Conservation (phyloP, 2,113 vertebrate species). For the Melanocharis versteri region DNA sequence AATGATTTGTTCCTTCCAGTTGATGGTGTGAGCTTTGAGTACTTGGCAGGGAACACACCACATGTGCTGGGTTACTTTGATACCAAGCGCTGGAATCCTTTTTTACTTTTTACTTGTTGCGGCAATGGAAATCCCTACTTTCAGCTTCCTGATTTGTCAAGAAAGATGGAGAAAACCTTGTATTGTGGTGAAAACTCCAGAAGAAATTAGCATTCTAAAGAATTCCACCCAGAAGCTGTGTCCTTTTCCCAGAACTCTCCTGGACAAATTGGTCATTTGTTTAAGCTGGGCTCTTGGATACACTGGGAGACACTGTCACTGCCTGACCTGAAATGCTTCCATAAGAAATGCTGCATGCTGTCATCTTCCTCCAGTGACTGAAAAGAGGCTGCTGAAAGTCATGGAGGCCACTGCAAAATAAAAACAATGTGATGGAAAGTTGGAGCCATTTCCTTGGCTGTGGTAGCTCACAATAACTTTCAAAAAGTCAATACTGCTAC, state of each 20-base stretch:
- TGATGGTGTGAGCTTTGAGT: not conserved
- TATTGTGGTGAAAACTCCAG: not conserved
- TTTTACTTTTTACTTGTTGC: not conserved
- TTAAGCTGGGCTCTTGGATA: not conserved
- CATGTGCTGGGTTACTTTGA: not conserved
- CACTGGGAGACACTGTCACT: not conserved
- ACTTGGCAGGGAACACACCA: not conserved
- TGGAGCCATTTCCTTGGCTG: not conserved
- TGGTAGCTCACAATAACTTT: not conserved
- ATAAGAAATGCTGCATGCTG: not conserved
- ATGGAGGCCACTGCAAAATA: not conserved
- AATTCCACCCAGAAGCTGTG: not conserved
- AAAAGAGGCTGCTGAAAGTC: not conserved
- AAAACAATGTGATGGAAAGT: not conserved
- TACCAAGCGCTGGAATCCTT: not conserved
- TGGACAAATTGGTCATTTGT: not conserved
- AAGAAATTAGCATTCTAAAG: not conserved
- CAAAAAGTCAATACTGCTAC: slow-evolving; percentile 1
- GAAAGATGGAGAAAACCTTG: not conserved
- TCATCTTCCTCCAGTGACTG: not conserved
- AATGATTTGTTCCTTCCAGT: not conserved
- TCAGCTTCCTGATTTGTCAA: not conserved
- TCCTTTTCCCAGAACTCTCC: not conserved
- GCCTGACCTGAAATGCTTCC: not conserved
- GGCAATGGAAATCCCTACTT: not conserved